These are phyloP conservation scores for Calidris pugnax DNA, from an alignment of 2,113 vertebrate species.

Conservation along the genomic window DNA sequence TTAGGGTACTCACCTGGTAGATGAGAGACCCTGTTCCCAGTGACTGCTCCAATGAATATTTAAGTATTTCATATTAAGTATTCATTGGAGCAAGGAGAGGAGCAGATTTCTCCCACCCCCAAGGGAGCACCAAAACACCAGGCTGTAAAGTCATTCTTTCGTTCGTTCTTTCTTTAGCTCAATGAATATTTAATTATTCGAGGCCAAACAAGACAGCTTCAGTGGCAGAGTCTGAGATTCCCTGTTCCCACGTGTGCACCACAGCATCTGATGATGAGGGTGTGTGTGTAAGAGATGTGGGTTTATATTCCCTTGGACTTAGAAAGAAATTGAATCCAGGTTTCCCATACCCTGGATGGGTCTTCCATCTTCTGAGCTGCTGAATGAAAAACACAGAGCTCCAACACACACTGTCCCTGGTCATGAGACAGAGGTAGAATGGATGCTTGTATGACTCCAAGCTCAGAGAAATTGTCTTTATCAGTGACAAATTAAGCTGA, in stretches of 20 bases:
- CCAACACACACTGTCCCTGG: neutral
- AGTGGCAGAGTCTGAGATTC: constrained; percentile 23
- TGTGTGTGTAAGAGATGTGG: rapidly evolving
- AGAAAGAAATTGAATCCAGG: neutral
- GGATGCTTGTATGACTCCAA: neutral
- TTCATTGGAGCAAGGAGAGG: constrained; percentile 32
- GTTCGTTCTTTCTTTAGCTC: neutral
- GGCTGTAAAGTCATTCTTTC: constrained; percentile 7
- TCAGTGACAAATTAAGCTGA: neutral
- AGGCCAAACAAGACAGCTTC: neutral
- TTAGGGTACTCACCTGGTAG: constrained; percentile 34
- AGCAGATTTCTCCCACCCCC: constrained; percentile 26
- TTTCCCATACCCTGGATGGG: neutral
- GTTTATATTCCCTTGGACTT: neutral
- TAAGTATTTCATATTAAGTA: constrained; percentile 44
- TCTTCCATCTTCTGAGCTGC: neutral
- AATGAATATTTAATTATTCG: constrained; percentile 41
- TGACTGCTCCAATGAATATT: constrained; percentile 42
- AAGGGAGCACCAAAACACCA: constrained; percentile 1
- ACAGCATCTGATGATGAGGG: neutral
- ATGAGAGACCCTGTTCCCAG: constrained; percentile 16
- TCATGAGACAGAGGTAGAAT: neutral
- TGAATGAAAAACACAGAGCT: neutral
- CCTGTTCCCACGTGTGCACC: neutral
- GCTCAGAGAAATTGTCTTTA: neutral